Percentiles rank a stretch among this genome's conserved stretches.
Conservation (phyloP, 1,140 invertebrate genomes). For the Aphaenogaster rudis region DNA sequence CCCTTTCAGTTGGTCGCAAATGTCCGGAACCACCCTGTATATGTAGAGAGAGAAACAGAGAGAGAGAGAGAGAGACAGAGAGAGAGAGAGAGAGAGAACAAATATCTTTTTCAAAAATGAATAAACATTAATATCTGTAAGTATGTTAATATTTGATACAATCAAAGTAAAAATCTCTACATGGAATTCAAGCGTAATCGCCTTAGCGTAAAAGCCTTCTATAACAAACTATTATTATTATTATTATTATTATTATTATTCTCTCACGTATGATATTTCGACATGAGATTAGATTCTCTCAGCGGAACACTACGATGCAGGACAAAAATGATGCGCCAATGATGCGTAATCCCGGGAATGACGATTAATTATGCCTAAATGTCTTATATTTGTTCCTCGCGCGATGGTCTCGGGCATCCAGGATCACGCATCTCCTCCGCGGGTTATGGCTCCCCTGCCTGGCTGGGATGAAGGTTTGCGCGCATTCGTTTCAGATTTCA, state of each 20-base stretch:
- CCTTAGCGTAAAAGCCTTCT: background rate
- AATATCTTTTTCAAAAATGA: background rate
- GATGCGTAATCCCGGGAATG: constrained; percentile 44
- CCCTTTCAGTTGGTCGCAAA: no score
- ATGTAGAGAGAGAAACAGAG: no score
- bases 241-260: constrained; percentile 7
- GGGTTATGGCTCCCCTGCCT: constrained; percentile 2
- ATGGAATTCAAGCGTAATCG: background rate
- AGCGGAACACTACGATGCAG: background rate
- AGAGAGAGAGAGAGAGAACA: background rate
- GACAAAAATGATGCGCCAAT: constrained; percentile 14
- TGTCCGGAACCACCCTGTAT: no score
- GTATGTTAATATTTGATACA: background rate
- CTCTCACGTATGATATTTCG: background rate
- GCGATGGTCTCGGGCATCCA: background rate
- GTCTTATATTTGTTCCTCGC: constrained; percentile 38
- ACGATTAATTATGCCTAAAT: constrained; percentile 64
- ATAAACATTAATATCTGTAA: background rate
- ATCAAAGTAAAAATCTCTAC: constrained; percentile 1
- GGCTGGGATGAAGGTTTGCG: constrained; percentile 80
- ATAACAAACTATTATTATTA: constrained; percentile 22
- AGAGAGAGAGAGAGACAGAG: background rate
- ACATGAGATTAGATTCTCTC: background rate
- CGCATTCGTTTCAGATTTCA: constrained; percentile 92
- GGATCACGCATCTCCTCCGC: constrained; percentile 34